phyloP scores from a whole-genome alignment of 2,113 vertebrate species.

The Ovis aries region DNA sequence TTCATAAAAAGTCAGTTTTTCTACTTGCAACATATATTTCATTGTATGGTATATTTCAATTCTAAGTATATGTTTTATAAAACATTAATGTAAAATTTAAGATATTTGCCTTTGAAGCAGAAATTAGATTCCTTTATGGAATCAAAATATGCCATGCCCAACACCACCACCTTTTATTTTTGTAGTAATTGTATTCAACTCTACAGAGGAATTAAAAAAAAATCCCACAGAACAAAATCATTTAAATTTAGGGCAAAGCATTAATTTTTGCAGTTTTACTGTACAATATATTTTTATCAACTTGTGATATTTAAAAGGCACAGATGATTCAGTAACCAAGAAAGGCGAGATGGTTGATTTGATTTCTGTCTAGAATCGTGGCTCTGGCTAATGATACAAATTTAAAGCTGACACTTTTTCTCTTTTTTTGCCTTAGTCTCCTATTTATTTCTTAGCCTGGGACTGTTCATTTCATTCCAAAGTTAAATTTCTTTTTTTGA shows the following conservation, averaged over 20 bases:
- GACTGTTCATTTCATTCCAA: background rate
- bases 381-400: background rate
- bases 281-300: background rate
- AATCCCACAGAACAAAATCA: background rate
- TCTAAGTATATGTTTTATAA: constrained; percentile 1
- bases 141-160: background rate
- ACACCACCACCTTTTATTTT: background rate
- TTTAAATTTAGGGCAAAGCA: background rate
- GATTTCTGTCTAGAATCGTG: background rate
- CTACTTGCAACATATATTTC: background rate
- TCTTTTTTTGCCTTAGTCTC: background rate
- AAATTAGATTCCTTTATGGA: constrained; percentile 5
- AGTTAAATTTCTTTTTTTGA: background rate
- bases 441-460: background rate
- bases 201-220: background rate
- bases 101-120: constrained; percentile 24
- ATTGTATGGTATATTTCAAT: background rate
- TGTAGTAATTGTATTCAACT: constrained; percentile 10
- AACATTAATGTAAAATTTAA: constrained; percentile 2
- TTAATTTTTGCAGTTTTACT: background rate
- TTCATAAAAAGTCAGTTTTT: background rate
- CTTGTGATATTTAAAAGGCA: background rate
- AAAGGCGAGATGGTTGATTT: background rate
- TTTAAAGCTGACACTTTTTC: background rate
- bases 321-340: background rate